Base-by-base conservation (phyloP, 2,797 vertebrate species). In the Lophius americanus region DNA sequence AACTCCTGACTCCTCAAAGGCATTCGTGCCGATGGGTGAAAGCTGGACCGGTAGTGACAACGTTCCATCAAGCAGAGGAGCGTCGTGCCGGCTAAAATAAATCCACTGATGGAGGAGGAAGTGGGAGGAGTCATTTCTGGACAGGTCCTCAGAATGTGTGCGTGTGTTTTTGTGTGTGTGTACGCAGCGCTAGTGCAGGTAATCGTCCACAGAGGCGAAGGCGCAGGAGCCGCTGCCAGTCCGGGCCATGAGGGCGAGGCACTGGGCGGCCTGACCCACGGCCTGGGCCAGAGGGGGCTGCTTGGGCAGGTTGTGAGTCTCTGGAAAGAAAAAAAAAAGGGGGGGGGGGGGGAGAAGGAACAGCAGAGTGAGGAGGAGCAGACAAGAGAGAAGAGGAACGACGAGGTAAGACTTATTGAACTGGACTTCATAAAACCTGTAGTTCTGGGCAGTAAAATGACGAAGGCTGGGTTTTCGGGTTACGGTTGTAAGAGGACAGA, bases 251-350 rank as follows among this genome's bases (percentile, higher is more conserved):
- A 99, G 90, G 90, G 96, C 94, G 81, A 99, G 93, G 94, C 97
- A 98, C 83, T 99, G 97, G 63, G 97, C 95, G 0, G 97, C 97
- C 87, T 99, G 98, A 50, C 97, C 97, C 87, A 99, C 95, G 0
- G 97, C 97, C 38, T 97, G 96, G 69, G 97, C 97, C 82, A 99
- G 95, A 0, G 97, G 97, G 6, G 98, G 98, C 92, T 99, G 98
- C 94, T 99, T 99, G 94, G 98, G 98, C 94, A 99, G 94, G 90
- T 98, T 99, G 93, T 99, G 97, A 88, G 97, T 98, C 95, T 98
- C 98, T 99, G 94, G 0, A 39, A 41, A 12, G 44, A 39, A 13
- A 50, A 12, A 39, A 6, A 4, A n/a, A 23, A 3, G n/a, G n/a
- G n/a, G n/a, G n/a, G n/a, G n/a, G n/a, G 32, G 3, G 9, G 47